Base-by-base conservation (phyloP, 1,140 invertebrate genomes). In the Centruroides sculpturatus region DNA sequence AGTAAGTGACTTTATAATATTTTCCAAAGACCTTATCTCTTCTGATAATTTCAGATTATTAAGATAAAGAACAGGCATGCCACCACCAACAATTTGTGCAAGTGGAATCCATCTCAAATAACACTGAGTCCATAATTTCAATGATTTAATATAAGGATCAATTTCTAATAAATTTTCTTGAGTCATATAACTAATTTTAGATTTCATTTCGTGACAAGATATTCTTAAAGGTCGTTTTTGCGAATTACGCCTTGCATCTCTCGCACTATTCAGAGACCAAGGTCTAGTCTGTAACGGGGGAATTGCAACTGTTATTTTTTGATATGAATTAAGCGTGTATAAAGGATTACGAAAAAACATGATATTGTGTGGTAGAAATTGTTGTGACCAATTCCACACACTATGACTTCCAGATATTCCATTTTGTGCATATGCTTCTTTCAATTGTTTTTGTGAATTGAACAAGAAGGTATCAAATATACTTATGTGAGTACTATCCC, bases 401-500 rank as follows among this genome's bases (percentile, higher is more conserved):
- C 85, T 85, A 0, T 86, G 76, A 35, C 47, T 61, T 50, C 57
- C 62, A 35, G 67, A 67, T 10, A 63, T 57, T 4, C 62, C 48
- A 48, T 66, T 55, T 46, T 66, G 66, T 35, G 64, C 57, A 5
- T 68, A 63, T 11, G 71, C 69, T 35, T 65, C 57, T 13, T 60
- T 64, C 11, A 69, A 60, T 46, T 73, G 69, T 61, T 72, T 69
- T 35, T 67, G 66, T 60, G 68, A 87, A 71, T 93, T 90, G 69
- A 94, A 95, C 13, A 94, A 79, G 77, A 95, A 95, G 23, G 89
- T 94, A 63, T 92, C 89, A 71, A 93, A 94, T 47, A 93, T 78
- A 41, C 89, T 87, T 66, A 91, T 80, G 67, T 89, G 85, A 50
- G 82, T 80, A 13, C 84, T 81, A 75, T 98, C 92, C 89, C 91